phyloP scores from a whole-genome alignment of 1,140 invertebrate species.

The Ostrea denselamellosa region DNA sequence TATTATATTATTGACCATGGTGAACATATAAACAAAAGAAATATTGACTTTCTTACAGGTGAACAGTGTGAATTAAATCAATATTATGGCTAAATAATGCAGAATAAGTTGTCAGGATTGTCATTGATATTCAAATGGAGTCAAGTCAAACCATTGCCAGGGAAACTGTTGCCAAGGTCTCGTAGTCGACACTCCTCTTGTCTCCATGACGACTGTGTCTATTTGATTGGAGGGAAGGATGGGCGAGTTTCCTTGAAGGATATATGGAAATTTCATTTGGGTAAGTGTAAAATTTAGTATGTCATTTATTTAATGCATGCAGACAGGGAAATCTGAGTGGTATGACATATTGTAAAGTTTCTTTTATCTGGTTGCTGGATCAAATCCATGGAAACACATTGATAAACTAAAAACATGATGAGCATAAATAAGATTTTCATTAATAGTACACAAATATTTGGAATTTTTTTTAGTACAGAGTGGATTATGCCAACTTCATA shows the following conservation, averaged over 20 bases:
- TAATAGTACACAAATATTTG: too few species aligned
- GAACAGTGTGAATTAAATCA: background rate
- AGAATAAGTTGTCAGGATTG: conserved; percentile 49
- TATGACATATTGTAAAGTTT: too few species aligned
- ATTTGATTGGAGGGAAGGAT: conserved; percentile 90
- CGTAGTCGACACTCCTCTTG: conserved; percentile 91
- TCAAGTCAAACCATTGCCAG: conserved; percentile 40
- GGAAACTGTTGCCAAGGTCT: conserved; percentile 77
- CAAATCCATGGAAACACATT: too few species aligned
- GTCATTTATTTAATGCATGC: too few species aligned
- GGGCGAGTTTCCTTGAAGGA: conserved; percentile 90
- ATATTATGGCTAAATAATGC: conserved; percentile 34
- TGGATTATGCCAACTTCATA: too few species aligned
- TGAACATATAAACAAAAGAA: background rate
- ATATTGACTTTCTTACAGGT: background rate
- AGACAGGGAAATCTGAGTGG: too few species aligned
- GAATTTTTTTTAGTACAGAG: too few species aligned
- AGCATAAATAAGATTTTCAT: too few species aligned
- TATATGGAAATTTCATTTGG: conserved; percentile 90
- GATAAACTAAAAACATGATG: too few species aligned
- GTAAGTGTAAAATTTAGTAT: conserved; percentile 83
- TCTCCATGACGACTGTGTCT: conserved; percentile 86
- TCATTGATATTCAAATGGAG: conserved; percentile 53
- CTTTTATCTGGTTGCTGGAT: too few species aligned
- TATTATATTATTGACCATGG: background rate